Evolutionary conservation across 35 echinoderm and acorn worm genomes (phyloP).

Genomic region (Ophioderma brevispina): DNA sequence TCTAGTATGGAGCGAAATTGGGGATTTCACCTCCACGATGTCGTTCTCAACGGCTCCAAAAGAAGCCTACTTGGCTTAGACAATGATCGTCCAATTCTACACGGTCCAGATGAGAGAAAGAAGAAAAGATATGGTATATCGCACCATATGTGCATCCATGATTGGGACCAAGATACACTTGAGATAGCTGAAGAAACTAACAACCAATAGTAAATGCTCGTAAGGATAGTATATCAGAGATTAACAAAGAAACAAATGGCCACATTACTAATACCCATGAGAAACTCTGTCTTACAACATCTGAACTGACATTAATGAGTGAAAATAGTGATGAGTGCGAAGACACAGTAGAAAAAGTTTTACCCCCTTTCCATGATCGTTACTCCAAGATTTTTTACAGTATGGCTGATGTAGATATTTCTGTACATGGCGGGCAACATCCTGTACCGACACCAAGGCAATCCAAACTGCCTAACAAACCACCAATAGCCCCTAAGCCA

Average conservation of each 20-base stretch:
- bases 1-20: slow-evolving; percentile 24
- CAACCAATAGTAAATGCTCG: not conserved
- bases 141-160: slow-evolving; percentile 25
- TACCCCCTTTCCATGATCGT: not conserved
- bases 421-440: not conserved
- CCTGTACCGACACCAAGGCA: not conserved
- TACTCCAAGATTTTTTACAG: not conserved
- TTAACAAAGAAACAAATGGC: not conserved
- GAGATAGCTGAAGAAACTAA: not conserved
- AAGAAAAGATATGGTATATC: slow-evolving; percentile 15
- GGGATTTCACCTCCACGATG: not conserved
- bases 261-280: not conserved
- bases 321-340: not conserved
- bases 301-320: not conserved
- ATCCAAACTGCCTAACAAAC: not conserved
- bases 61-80: not conserved
- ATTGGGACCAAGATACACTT: not conserved
- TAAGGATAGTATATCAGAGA: not conserved
- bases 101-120: slow-evolving; percentile 11
- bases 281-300: not conserved
- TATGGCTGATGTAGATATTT: slow-evolving; percentile 1
- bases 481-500: slow-evolving; percentile 3
- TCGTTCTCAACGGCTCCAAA: not conserved
- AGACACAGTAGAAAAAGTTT: not conserved
- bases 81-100: not conserved